These are phyloP conservation scores for Synanthedon formicaeformis DNA, from an alignment of 2,888 invertebrate genomes.

Conservation along the genomic window DNA sequence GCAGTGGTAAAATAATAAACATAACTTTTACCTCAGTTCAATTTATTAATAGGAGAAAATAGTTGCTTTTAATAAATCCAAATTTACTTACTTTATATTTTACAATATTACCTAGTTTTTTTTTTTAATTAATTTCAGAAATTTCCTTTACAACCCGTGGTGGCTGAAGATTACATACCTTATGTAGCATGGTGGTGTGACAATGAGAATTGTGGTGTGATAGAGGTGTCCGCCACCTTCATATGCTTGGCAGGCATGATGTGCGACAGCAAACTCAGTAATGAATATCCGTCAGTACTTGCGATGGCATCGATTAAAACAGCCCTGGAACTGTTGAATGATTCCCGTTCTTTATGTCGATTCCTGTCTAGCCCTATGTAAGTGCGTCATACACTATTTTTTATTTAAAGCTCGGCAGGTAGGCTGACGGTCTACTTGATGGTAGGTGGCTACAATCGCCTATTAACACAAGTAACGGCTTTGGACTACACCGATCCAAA, in stretches of 20 bases:
- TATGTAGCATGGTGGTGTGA: constrained; percentile 47
- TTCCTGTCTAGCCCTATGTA: neutral
- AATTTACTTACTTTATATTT: no score
- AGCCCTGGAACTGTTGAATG: constrained; percentile 22
- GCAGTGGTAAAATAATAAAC: no score
- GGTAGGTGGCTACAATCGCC: no score
- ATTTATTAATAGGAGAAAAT: no score
- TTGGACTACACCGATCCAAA: no score
- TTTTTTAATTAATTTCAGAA: constrained; percentile 19
- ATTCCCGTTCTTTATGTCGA: neutral
- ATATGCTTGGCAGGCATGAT: constrained; percentile 39
- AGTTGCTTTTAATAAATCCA: no score
- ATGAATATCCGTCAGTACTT: constrained; percentile 39
- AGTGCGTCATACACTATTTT: no score
- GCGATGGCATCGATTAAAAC: constrained; percentile 39
- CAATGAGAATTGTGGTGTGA: constrained; percentile 21
- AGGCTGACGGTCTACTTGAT: no score
- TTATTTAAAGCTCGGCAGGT: no score
- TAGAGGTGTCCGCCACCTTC: constrained; percentile 44
- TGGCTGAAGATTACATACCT: constrained; percentile 43
- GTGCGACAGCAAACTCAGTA: constrained; percentile 28
- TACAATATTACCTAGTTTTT: no score
- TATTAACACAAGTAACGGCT: no score
- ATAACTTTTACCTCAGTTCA: no score
- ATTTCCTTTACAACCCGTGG: constrained; percentile 38